These are phyloP conservation scores for Portunus trituberculatus DNA, from an alignment of 1,140 invertebrate species.

Conservation along the genomic window DNA sequence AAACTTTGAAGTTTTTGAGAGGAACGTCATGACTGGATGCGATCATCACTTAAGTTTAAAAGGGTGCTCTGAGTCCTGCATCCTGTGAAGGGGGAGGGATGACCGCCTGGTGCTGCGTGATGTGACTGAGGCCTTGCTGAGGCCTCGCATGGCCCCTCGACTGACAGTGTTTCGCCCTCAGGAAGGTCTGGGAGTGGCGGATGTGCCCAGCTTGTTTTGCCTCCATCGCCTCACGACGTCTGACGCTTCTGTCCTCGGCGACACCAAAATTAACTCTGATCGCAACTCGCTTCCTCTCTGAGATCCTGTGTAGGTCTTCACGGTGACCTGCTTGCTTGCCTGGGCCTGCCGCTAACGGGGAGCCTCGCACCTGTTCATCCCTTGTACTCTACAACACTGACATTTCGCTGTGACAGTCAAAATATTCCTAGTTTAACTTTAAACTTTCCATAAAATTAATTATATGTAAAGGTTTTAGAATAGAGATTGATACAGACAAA, in stretches of 20 bases:
- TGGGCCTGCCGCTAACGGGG: not conserved
- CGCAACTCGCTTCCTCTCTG: not conserved
- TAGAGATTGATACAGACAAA: no score
- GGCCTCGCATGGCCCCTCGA: not conserved
- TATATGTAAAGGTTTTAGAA: no score
- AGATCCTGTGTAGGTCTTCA: not conserved
- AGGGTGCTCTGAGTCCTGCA: no score
- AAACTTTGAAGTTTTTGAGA: no score
- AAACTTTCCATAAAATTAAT: no score
- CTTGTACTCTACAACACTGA: no score
- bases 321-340: not conserved
- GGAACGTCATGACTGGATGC: no score
- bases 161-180: not conserved
- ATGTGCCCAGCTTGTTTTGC: slow-evolving; percentile 7
- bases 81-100: no score
- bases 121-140: not conserved
- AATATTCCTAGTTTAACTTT: no score
- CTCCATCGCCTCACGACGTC: not conserved
- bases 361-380: not conserved
- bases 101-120: not conserved
- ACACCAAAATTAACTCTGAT: slow-evolving; percentile 23
- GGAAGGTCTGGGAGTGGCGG: slow-evolving; percentile 16
- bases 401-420: no score
- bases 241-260: not conserved
- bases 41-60: no score